Evolutionary conservation across 2,888 invertebrate genomes (phyloP).

Genomic region (Apamea epomidion): DNA sequence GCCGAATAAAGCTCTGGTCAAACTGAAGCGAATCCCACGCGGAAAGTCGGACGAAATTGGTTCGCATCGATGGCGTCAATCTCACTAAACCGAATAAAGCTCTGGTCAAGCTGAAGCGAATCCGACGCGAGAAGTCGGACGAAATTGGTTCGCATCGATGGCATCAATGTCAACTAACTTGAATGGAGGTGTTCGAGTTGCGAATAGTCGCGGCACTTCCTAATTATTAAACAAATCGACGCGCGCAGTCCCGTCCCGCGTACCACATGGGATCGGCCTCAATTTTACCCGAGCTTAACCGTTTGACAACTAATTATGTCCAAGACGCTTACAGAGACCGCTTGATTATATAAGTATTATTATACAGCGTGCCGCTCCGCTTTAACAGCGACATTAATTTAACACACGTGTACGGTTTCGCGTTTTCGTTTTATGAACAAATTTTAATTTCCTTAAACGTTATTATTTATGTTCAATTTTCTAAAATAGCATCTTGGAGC

Average conservation of each 20-base stretch:
- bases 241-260: neutral
- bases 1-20: neutral
- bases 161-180: neutral
- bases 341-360: too few relatives aligned
- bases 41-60: neutral
- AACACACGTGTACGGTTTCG: too few relatives aligned
- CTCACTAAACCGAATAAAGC: neutral
- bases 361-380: too few relatives aligned
- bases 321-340: neutral
- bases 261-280: neutral
- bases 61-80: neutral
- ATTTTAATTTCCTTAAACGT: too few relatives aligned
- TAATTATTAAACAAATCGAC: neutral
- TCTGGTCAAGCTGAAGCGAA: neutral
- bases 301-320: neutral
- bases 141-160: neutral
- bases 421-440: too few relatives aligned
- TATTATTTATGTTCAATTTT: too few relatives aligned
- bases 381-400: too few relatives aligned
- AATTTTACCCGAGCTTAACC: neutral
- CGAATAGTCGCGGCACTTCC: neutral
- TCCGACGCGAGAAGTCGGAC: rapidly evolving
- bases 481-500: too few relatives aligned
- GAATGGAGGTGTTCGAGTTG: neutral
- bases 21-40: too few relatives aligned